phyloP scores from a whole-genome alignment of 2,797 vertebrate genomes.

The Poecilia picta region DNA sequence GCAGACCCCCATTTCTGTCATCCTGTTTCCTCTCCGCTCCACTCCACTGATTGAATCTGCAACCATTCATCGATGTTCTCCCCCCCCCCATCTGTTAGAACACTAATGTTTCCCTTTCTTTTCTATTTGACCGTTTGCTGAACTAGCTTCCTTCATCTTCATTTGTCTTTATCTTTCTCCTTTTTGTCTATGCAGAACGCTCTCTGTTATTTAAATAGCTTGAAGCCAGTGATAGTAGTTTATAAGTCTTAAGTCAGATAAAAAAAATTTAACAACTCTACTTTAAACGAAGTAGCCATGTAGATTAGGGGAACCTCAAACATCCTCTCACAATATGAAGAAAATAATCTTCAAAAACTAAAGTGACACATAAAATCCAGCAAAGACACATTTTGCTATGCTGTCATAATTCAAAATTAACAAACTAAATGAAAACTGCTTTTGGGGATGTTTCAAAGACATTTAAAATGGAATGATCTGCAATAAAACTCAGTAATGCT shows the following conservation, averaged over 20 bases:
- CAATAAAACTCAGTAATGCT: neutral
- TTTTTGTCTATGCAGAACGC: constrained; percentile 23
- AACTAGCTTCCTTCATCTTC: constrained; percentile 4
- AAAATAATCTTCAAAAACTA: constrained; percentile 1
- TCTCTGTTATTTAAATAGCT: constrained; percentile 26
- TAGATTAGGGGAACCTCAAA: neutral
- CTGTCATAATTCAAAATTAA: neutral
- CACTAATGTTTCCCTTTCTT: constrained; percentile 31
- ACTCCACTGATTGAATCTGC: constrained; percentile 45
- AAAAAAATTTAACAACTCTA: neutral
- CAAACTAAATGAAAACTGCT: neutral
- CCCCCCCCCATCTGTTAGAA: constrained; percentile 58
- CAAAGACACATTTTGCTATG: neutral
- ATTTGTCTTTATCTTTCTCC: constrained; percentile 17
- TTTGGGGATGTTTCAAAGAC: constrained; percentile 5
- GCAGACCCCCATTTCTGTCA: constrained; percentile 45
- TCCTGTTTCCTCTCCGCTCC: constrained; percentile 57
- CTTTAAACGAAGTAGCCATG: neutral
- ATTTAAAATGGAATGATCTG: neutral
- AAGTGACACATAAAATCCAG: constrained; percentile 3
- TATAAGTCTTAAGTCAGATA: constrained; percentile 26
- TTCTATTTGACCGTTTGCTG: constrained; percentile 12
- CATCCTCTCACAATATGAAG: constrained; percentile 7
- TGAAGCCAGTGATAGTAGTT: constrained; percentile 32
- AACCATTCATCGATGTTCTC: constrained; percentile 61